phyloP scores from a whole-genome alignment of 2,113 vertebrate species.

The Sander vitreus region DNA sequence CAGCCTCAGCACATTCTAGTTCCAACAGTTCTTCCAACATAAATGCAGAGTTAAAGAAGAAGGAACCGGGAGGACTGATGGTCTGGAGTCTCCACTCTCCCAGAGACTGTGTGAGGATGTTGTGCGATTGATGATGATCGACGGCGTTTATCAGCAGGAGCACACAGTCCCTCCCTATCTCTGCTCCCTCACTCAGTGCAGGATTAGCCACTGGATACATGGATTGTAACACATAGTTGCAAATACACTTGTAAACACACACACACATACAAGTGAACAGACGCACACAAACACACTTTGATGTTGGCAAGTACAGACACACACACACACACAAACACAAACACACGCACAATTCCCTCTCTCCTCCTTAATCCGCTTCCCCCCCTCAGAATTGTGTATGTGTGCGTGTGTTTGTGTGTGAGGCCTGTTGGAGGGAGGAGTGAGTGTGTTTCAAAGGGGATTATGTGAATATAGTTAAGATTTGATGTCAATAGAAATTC shows the following conservation, averaged over 20 bases:
- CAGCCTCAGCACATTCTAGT: background rate
- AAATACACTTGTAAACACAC: constrained; percentile 7
- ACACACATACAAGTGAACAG: background rate
- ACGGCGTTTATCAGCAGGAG: constrained; percentile 48
- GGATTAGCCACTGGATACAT: constrained; percentile 51
- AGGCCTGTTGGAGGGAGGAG: constrained; percentile 40
- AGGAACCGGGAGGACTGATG: background rate
- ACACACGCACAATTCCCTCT: constrained; percentile 1
- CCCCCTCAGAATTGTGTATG: constrained; percentile 47
- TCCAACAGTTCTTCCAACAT: background rate
- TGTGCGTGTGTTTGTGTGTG: constrained; percentile 28
- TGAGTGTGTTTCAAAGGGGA: constrained; percentile 58
- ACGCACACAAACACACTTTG: background rate
- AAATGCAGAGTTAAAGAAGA: background rate
- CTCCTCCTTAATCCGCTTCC: constrained; percentile 49
- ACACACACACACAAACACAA: background rate
- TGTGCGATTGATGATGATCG: constrained; percentile 51
- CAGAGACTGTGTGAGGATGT: constrained; percentile 3
- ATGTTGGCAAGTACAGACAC: no score
- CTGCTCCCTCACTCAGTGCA: constrained; percentile 29
- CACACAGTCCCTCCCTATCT: constrained; percentile 29
- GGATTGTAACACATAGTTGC: constrained; percentile 17
- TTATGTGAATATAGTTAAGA: constrained; percentile 77
- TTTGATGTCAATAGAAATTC: constrained; percentile 75
- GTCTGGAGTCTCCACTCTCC: background rate